phyloP scores from a whole-genome alignment of 1,140 invertebrate genomes.

The roundworm (Caenorhabditis elegans) region WBcel235 BX284602.5:11384501-11385000 shows the following conservation, averaged over 20 bases:
- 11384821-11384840: no score
- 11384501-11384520: neutral
- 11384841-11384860: constrained; percentile 23
- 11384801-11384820: no score
- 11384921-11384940: constrained; percentile 28
- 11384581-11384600: constrained; percentile 23
- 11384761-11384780: neutral
- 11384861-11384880: constrained; percentile 29
- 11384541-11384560: neutral
- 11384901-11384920: neutral
- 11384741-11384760: constrained; percentile 24
- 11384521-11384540: neutral
- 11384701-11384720: constrained; percentile 22
- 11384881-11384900: neutral
- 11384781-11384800: neutral
- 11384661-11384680: neutral
- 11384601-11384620: constrained; percentile 11
- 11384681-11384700: neutral
- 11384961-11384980: constrained; percentile 70
- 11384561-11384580: no score
- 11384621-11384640: no score
- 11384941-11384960: constrained; percentile 68
- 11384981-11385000: constrained; percentile 70
- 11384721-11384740: neutral
- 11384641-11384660: no score